A percentile compares a stretch with the other conserved stretches of the same genome.
These are phyloP conservation scores for Fukomys damarensis DNA, from an alignment of 2,113 vertebrate genomes.

Conservation along the genomic window DNA sequence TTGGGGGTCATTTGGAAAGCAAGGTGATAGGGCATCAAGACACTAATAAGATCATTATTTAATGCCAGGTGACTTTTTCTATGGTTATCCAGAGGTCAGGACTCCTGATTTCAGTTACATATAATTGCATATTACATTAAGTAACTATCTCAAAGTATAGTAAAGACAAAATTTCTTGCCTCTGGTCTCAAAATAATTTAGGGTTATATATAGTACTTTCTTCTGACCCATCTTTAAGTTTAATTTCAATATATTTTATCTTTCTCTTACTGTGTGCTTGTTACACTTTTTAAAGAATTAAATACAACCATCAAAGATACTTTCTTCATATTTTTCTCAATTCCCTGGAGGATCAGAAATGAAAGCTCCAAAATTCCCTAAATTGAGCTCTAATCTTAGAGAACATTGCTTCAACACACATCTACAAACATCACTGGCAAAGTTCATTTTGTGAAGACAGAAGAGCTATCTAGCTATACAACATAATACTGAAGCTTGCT, in stretches of 20 bases:
- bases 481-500: background rate
- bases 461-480: background rate
- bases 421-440: background rate
- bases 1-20: background rate
- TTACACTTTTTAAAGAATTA: constrained; percentile 45
- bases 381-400: constrained; percentile 20
- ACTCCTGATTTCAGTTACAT: background rate
- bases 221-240: background rate
- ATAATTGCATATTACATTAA: background rate
- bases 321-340: constrained; percentile 46
- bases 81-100: background rate
- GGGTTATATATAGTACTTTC: background rate
- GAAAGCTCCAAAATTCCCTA: background rate
- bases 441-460: constrained; percentile 28
- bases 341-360: constrained; percentile 5
- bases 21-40: background rate
- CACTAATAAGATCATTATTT: background rate
- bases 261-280: background rate
- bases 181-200: constrained; percentile 15
- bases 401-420: background rate
- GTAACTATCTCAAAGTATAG: background rate
- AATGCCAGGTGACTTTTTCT: background rate
- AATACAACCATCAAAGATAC: background rate
- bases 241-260: constrained; percentile 18
- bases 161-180: constrained; percentile 14